Evolutionary conservation across 2,797 vertebrate genomes (phyloP), one percentile per base, ranked within the genome.

Genomic region (Gymnopithys bicolor): DNA sequence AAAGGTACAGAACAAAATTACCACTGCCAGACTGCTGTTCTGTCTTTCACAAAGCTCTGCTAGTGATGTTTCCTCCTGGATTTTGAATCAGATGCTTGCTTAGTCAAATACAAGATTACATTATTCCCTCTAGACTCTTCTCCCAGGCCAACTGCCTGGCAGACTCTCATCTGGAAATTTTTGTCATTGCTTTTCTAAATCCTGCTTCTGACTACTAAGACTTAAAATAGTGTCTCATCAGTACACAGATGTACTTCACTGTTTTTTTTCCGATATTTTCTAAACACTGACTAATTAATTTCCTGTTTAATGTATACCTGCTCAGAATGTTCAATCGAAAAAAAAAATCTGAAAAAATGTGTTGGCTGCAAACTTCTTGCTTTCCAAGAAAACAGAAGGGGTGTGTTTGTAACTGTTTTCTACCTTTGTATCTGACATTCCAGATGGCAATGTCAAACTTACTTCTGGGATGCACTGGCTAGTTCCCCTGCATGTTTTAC

Each of bases 281-380:
- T 93, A 90, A 95, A 89, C 78, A 55, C 19, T 52, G 56, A 94
- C 45, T 96, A 96, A 95, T 97, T 96, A 90, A 92, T 96, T 96
- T 97, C 32, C 81, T 62, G 39, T 89, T 86, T 83, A 89, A 95
- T 52, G 76, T 53, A 68, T 59, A 87, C 58, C 80, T 91, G 84
- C 89, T 58, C 43, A 68, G 70, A 96, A 96, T 93, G 35, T 33
- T 14, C 25, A 89, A 79, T 35, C 10, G 30, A n/a, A 91, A 64
- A 35, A 9, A 84, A 87, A 80, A 84, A 49, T 69, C 33, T 78
- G 56, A 66, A 87, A 55, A 55, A 93, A 81, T 68, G 2, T 15
- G 5, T 63, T 91, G 18, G 22, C 25, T 92, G 13, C 7, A 91
- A 86, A 75, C 6, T 21, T 86, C 9, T 71, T 71, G 7, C 32